Percentiles rank a stretch among this genome's conserved stretches.
phyloP scores from a whole-genome alignment of 1,140 invertebrate species.

The Aphaenogaster floridana region DNA sequence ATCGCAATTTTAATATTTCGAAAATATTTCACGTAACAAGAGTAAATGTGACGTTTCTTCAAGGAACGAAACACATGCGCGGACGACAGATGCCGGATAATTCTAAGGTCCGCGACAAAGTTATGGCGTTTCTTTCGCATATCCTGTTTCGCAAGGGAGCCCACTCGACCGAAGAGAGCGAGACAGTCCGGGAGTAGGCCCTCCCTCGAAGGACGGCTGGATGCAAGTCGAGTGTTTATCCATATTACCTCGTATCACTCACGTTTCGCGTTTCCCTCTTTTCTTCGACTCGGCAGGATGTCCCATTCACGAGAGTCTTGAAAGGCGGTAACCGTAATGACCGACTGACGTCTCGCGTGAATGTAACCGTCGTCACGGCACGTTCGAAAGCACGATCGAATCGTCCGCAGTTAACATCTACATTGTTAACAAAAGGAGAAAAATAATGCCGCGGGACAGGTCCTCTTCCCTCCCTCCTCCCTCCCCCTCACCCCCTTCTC shows the following conservation, averaged over 20 bases:
- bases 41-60: conserved; percentile 9
- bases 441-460: conserved; percentile 10
- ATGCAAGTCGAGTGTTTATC: conserved; percentile 32
- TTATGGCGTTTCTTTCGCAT: conserved; percentile 27
- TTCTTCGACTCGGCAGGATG: conserved; percentile 72
- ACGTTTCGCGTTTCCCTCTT: conserved; percentile 48
- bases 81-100: conserved; percentile 36
- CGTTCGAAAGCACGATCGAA: conserved; percentile 20
- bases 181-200: not conserved
- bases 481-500: not conserved
- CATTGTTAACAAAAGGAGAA: conserved; percentile 53
- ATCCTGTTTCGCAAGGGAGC: conserved; percentile 47
- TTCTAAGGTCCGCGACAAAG: conserved; percentile 7
- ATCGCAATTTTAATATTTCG: not conserved
- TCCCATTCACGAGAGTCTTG: conserved; percentile 71
- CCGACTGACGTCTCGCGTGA: conserved; percentile 55
- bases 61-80: not conserved
- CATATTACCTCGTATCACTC: conserved; percentile 23
- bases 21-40: not conserved
- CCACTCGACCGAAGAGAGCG: not conserved
- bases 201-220: conserved; percentile 35
- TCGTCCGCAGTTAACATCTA: conserved; percentile 39
- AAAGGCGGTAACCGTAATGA: conserved; percentile 65
- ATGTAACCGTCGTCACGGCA: conserved; percentile 56
- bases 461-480: not conserved